Conservation (phyloP, 2,113 vertebrate species). For the Numida meleagris region DNA sequence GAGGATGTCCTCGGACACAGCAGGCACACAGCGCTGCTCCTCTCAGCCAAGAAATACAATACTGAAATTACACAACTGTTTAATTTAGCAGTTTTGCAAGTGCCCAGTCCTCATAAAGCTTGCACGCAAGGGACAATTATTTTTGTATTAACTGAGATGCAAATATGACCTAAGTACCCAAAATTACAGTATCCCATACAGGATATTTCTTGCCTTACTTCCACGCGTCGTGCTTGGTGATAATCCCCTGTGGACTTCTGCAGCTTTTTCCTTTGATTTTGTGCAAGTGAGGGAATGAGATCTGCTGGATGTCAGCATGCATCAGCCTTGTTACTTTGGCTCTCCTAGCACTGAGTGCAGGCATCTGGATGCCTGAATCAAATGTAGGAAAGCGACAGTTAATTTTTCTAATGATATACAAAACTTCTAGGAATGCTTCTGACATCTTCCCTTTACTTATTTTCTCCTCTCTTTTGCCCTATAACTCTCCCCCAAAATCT, state of each 20-base stretch:
- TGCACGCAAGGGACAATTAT: fast-evolving
- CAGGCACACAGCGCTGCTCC: neutral
- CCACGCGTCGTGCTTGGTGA: neutral
- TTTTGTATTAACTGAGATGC: neutral
- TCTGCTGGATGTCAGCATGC: conserved; percentile 54
- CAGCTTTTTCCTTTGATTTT: conserved; percentile 20
- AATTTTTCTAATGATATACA: conserved; percentile 68
- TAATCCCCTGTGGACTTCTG: conserved; percentile 2
- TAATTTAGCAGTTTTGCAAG: neutral
- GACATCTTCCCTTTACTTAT: conserved; percentile 25
- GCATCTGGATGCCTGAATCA: neutral
- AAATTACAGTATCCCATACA: neutral
- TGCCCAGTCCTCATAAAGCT: neutral
- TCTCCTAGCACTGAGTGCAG: neutral
- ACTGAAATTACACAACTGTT: neutral
- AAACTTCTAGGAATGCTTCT: conserved; percentile 36
- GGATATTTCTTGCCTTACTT: neutral
- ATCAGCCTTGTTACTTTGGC: conserved; percentile 18
- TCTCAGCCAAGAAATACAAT: neutral
- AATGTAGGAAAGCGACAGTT: neutral
- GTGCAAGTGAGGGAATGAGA: conserved; percentile 52
- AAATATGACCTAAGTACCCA: fast-evolving
- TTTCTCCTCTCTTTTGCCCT: neutral
- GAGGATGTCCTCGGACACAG: neutral
- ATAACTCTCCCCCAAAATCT: neutral